These are phyloP conservation scores for Myotis daubentonii DNA, from an alignment of 2,797 vertebrate genomes.

Conservation along the genomic window DNA sequence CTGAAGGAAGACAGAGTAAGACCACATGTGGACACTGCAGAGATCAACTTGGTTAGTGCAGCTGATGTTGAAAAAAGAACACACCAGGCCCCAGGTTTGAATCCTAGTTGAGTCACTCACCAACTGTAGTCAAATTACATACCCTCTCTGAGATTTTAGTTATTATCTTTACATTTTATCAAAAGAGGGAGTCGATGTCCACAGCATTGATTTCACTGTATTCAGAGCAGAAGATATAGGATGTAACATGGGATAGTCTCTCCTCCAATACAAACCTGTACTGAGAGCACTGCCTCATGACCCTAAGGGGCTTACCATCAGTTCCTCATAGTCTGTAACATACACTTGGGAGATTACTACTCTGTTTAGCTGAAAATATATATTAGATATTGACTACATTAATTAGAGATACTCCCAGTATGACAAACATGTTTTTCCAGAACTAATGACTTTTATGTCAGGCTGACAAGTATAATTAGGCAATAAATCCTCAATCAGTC, in stretches of 20 bases:
- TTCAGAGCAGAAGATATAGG: background rate
- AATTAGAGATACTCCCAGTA: slow-evolving; percentile 68
- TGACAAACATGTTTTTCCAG: slow-evolving; percentile 76
- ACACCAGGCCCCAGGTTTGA: background rate
- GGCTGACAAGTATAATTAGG: slow-evolving; percentile 78
- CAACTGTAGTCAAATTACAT: background rate
- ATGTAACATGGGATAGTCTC: background rate
- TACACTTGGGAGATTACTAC: background rate
- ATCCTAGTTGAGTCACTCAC: background rate
- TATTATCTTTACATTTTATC: background rate
- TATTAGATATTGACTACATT: slow-evolving; percentile 64
- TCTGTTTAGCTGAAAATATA: slow-evolving; percentile 64
- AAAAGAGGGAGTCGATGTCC: background rate
- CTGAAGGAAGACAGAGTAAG: background rate
- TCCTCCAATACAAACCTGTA: background rate
- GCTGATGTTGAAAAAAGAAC: background rate
- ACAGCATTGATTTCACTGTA: background rate
- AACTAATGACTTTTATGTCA: slow-evolving; percentile 77
- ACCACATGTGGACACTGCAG: background rate
- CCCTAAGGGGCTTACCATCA: background rate
- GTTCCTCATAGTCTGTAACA: background rate
- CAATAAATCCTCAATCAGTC: slow-evolving; percentile 72
- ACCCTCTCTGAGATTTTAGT: background rate
- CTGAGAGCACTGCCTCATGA: background rate
- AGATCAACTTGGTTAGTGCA: background rate